phyloP scores from a whole-genome alignment of 1,140 invertebrate species.

The Lasioglossum albipes region DNA sequence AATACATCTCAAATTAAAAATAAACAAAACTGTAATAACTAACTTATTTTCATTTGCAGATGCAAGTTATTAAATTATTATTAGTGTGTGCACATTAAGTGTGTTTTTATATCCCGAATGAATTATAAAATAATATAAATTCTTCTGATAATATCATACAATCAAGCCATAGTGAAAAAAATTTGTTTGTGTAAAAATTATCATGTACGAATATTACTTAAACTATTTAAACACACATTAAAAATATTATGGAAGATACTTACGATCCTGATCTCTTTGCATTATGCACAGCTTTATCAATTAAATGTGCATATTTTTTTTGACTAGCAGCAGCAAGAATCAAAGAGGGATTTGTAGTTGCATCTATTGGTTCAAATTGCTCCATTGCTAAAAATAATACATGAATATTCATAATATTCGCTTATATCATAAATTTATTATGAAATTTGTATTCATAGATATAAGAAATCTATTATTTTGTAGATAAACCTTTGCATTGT shows the following conservation, averaged over 20 bases:
- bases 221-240: not conserved
- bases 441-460: constrained; percentile 25
- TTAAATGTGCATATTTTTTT: constrained; percentile 93
- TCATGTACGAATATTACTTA: not conserved
- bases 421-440: constrained; percentile 37
- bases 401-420: too few species aligned
- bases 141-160: not conserved
- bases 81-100: not conserved
- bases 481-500: not conserved
- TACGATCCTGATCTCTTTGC: constrained; percentile 87
- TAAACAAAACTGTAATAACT: not conserved
- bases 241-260: constrained; percentile 60
- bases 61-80: not conserved
- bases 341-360: constrained; percentile 99
- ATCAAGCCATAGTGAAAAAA: not conserved
- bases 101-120: not conserved
- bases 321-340: constrained; percentile 95
- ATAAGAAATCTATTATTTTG: constrained; percentile 2
- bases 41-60: not conserved
- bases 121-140: not conserved
- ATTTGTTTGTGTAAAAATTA: constrained; percentile 5
- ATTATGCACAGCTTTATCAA: constrained; percentile 94
- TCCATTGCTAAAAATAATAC: constrained; percentile 89
- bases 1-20: not conserved
- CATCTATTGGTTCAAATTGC: constrained; percentile 98